These are phyloP conservation scores for Allolobophora icterica DNA, from an alignment of 2,888 invertebrate genomes.

Conservation along the genomic window DNA sequence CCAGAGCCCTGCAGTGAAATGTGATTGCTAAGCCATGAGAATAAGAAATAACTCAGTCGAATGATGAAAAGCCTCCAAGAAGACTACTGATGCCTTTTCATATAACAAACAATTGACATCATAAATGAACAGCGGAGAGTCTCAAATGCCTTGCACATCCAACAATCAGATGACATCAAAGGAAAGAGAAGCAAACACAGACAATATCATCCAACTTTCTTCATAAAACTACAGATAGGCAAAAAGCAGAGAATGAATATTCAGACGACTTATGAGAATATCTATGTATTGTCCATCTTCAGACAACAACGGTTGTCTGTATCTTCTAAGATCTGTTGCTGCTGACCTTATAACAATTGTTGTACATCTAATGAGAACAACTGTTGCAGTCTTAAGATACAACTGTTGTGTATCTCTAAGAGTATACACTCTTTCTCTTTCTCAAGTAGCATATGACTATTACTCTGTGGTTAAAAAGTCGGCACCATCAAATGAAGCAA, in stretches of 20 bases:
- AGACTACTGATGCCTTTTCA: background rate
- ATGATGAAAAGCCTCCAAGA: background rate
- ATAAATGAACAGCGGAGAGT: background rate
- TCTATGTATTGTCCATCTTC: background rate
- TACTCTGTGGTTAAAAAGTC: background rate
- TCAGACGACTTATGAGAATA: background rate
- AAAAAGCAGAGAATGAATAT: background rate
- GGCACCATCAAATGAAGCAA: conserved; percentile 10
- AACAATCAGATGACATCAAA: background rate
- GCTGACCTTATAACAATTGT: background rate
- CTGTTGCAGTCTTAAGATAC: background rate
- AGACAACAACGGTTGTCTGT: background rate
- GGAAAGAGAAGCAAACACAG: conserved; percentile 6
- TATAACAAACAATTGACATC: background rate
- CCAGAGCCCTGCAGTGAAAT: background rate
- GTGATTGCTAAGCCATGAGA: background rate
- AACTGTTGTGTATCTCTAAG: background rate
- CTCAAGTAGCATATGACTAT: background rate
- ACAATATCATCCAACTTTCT: background rate
- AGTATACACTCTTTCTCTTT: background rate
- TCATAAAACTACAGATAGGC: background rate
- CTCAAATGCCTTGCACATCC: background rate
- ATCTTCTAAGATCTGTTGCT: background rate
- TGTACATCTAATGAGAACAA: background rate
- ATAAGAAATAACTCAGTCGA: background rate